phyloP scores from a whole-genome alignment of 2,888 invertebrate genomes.

The Resseliella maxima region DNA sequence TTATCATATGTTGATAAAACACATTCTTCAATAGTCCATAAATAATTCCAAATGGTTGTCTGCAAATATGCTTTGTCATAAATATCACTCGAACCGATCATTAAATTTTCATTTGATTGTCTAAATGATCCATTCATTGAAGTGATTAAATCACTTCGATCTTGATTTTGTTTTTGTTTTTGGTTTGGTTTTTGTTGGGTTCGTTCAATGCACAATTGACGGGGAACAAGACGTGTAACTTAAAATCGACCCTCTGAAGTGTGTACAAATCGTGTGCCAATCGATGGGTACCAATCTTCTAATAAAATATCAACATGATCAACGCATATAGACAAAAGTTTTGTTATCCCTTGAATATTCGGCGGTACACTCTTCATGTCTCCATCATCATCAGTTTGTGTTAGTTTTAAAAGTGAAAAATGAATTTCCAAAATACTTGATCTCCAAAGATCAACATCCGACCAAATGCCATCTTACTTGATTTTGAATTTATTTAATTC shows the following conservation, averaged over 20 bases:
- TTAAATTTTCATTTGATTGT: neutral
- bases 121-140: conserved; percentile 51
- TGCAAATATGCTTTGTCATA: conserved; percentile 58
- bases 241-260: conserved; percentile 96
- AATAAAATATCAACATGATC: conserved; percentile 96
- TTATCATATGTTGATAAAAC: conserved; percentile 86
- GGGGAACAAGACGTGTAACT: conserved; percentile 92
- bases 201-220: conserved; percentile 84
- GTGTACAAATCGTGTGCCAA: conserved; percentile 97
- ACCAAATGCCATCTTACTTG: conserved; percentile 88
- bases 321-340: conserved; percentile 86
- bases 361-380: conserved; percentile 73
- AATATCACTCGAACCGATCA: conserved; percentile 61
- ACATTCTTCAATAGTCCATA: conserved; percentile 97
- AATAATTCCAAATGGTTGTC: conserved; percentile 67
- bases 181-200: conserved; percentile 62
- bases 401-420: conserved; percentile 76
- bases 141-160: conserved; percentile 59
- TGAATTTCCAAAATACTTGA: conserved; percentile 88
- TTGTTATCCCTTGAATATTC: conserved; percentile 81
- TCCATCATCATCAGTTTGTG: conserved; percentile 71
- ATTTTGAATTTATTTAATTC: conserved; percentile 74
- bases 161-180: too few relatives aligned
- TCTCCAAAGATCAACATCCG: conserved; percentile 80
- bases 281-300: conserved; percentile 98